Conservation (phyloP, 92 coral and sea anemone species). For the Bergia puertoricense region DNA sequence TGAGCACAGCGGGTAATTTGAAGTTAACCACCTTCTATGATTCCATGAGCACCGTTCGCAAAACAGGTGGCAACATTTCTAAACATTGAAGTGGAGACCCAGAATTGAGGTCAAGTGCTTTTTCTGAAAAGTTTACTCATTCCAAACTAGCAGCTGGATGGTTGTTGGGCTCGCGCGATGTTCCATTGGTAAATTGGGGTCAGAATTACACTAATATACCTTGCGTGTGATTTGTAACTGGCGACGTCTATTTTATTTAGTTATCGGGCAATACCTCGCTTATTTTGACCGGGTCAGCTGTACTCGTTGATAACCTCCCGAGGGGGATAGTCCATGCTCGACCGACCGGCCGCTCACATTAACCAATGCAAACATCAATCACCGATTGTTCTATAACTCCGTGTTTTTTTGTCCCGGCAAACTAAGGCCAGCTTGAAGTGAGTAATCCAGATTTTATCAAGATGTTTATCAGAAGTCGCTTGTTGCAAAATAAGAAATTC, state of each 20-base stretch:
- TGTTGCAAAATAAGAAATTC: constrained; percentile 15
- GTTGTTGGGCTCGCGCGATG: not conserved
- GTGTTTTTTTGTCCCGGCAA: not conserved
- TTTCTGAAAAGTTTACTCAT: constrained; percentile 5
- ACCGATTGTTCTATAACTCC: not conserved
- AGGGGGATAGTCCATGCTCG: not conserved
- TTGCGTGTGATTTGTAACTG: constrained; percentile 28
- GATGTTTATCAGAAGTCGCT: constrained; percentile 22
- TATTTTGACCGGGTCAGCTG: constrained; percentile 26
- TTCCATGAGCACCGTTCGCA: not conserved
- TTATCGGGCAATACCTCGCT: constrained; percentile 21
- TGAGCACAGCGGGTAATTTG: constrained; percentile 12
- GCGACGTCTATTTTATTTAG: constrained; percentile 6
- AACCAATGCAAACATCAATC: constrained; percentile 18
- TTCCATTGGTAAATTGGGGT: constrained; percentile 12
- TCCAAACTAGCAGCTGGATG: constrained; percentile 22
- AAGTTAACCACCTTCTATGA: not conserved
- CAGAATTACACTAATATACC: not conserved
- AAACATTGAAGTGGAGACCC: not conserved
- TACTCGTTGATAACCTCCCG: constrained; percentile 35
- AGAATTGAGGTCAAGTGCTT: not conserved
- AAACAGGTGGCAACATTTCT: not conserved
- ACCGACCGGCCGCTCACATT: not conserved
- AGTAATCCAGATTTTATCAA: constrained; percentile 31
- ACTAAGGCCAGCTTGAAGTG: not conserved